phyloP scores from a whole-genome alignment of 1,140 invertebrate species.

The Lanistes nyassanus region DNA sequence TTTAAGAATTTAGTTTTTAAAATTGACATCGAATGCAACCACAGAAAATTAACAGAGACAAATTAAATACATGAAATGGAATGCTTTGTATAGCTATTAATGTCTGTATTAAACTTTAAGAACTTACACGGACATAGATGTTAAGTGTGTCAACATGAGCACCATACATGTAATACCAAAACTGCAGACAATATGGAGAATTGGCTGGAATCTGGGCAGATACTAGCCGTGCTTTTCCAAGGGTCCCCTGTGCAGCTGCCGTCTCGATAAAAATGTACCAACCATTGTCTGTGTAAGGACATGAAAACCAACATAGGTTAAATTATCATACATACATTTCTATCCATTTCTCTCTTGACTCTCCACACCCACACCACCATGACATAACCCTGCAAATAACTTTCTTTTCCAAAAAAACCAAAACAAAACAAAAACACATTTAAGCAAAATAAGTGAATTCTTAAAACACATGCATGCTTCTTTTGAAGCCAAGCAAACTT shows the following conservation, averaged over 20 bases:
- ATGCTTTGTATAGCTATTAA: too few relatives aligned
- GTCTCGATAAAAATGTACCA: conserved; percentile 62
- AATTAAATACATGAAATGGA: too few relatives aligned
- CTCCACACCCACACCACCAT: neutral
- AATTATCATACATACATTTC: too few relatives aligned
- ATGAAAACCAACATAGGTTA: conserved; percentile 5
- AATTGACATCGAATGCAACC: too few relatives aligned
- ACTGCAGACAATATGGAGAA: conserved; percentile 59
- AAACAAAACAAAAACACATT: neutral
- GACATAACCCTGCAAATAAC: neutral
- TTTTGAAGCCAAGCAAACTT: neutral
- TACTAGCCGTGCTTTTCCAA: conserved; percentile 78
- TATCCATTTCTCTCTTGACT: too few relatives aligned
- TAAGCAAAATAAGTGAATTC: neutral
- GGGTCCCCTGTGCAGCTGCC: conserved; percentile 71
- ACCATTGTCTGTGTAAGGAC: conserved; percentile 33
- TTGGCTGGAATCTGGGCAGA: neutral
- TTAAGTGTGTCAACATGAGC: conserved; percentile 48
- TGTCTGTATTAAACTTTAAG: too few relatives aligned
- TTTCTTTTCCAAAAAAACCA: neutral
- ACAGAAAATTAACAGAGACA: too few relatives aligned
- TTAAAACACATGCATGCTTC: too few relatives aligned
- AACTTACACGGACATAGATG: conserved; percentile 33
- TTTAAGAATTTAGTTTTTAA: too few relatives aligned
- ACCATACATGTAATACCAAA: conserved; percentile 85